phyloP scores from a whole-genome alignment of 2,888 invertebrate species.

The Lasioglossum calceatum region DNA sequence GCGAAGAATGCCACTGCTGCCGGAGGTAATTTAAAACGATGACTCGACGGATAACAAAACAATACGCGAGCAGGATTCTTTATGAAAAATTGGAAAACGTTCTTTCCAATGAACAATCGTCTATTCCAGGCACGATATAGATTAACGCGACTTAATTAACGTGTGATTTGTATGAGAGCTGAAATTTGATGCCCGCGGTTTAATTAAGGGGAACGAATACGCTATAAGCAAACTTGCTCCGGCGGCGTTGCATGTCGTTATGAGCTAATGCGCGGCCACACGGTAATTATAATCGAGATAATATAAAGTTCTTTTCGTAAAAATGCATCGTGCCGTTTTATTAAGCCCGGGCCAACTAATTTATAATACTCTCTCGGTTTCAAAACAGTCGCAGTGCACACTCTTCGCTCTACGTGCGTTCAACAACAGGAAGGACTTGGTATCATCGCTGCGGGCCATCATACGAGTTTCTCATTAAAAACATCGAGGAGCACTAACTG shows the following conservation, averaged over 20 bases:
- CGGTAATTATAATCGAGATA: slow-evolving; percentile 31
- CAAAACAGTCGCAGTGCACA: slow-evolving; percentile 44
- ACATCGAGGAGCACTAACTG: slow-evolving; percentile 74
- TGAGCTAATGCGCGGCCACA: slow-evolving; percentile 19
- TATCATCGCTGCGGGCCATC: slow-evolving; percentile 44
- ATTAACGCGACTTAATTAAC: slow-evolving; percentile 30
- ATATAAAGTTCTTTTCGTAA: neutral
- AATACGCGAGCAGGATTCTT: neutral
- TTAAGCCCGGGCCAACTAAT: neutral
- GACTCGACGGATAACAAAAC: neutral
- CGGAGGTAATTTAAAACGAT: slow-evolving; percentile 18
- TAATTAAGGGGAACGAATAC: slow-evolving; percentile 38
- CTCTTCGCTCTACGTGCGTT: slow-evolving; percentile 60
- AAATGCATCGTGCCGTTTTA: slow-evolving; percentile 11
- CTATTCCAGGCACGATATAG: neutral
- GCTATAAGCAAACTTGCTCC: slow-evolving; percentile 24
- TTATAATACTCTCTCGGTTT: neutral
- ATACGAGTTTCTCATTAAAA: slow-evolving; percentile 51
- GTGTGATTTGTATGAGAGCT: slow-evolving; percentile 4
- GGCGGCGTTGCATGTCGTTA: neutral
- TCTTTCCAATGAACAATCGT: neutral
- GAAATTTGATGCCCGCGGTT: slow-evolving; percentile 28
- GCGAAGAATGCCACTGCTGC: slow-evolving; percentile 68
- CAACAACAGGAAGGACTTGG: slow-evolving; percentile 34
- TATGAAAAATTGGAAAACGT: neutral